These are phyloP conservation scores for Corythaeola cristata DNA, from an alignment of 2,113 vertebrate genomes.

Conservation along the genomic window DNA sequence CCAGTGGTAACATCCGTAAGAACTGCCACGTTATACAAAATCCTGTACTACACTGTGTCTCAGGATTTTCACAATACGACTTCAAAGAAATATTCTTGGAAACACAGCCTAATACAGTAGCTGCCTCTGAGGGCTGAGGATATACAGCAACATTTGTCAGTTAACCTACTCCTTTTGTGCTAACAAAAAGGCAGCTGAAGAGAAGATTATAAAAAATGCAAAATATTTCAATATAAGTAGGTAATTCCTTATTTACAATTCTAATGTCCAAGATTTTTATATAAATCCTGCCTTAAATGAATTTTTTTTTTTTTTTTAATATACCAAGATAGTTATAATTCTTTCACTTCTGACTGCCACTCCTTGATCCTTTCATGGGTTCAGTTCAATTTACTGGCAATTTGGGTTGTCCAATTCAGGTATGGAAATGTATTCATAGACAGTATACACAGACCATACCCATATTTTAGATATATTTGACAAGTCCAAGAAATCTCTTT, in stretches of 20 bases:
- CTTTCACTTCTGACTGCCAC: neutral
- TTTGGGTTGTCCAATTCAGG: neutral
- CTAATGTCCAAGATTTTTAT: neutral
- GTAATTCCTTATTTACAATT: neutral
- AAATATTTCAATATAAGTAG: neutral
- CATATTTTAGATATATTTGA: neutral
- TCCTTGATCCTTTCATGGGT: neutral
- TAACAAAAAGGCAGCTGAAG: neutral
- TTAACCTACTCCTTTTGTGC: neutral
- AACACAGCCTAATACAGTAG: neutral
- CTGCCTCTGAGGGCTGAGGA: neutral
- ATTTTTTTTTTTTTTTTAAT: neutral
- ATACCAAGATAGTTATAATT: neutral
- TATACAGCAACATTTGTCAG: neutral
- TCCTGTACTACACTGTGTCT: neutral
- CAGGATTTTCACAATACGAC: neutral
- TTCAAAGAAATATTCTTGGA: conserved; percentile 17
- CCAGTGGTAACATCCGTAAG: neutral
- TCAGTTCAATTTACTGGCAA: neutral
- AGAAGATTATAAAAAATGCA: neutral
- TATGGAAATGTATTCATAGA: neutral
- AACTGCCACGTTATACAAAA: neutral
- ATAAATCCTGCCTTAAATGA: neutral
- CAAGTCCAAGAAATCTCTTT: neutral
- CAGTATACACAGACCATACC: neutral